phyloP scores from a whole-genome alignment of 2,888 invertebrate species.

The Malthinus seriepunctatus region DNA sequence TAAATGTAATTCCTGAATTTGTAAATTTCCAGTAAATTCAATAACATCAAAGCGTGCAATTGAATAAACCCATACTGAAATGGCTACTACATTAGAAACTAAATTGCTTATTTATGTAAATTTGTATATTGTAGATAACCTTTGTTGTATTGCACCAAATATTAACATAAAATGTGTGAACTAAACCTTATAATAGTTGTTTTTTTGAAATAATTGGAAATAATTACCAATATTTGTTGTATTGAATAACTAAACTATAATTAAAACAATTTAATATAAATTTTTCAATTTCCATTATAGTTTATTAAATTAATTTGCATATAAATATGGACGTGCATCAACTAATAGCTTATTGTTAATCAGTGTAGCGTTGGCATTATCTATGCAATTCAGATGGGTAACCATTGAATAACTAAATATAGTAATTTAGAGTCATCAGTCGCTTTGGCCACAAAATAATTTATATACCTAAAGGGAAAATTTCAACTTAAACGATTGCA shows the following conservation, averaged over 20 bases:
- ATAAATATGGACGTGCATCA: conserved; percentile 16
- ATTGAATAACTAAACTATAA: too few species aligned
- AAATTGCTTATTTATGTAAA: conserved; percentile 28
- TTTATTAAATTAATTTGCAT: conserved; percentile 35
- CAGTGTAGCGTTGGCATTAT: conserved; percentile 39
- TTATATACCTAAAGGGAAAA: background rate
- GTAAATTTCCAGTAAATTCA: background rate
- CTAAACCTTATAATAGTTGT: background rate
- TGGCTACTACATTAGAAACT: conserved; percentile 18
- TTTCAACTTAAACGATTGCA: too few species aligned
- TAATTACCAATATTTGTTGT: too few species aligned
- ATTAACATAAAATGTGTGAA: conserved; percentile 1
- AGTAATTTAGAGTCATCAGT: conserved; percentile 14
- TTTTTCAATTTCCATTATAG: background rate
- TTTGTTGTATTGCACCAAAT: conserved; percentile 11
- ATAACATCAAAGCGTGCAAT: conserved; percentile 16
- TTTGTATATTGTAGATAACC: conserved; percentile 19
- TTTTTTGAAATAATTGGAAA: background rate
- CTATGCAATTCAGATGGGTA: conserved; percentile 22
- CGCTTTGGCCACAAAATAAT: conserved; percentile 3
- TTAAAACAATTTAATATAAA: background rate
- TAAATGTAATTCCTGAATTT: conserved; percentile 6
- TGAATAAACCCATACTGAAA: conserved; percentile 17
- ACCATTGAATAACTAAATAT: conserved; percentile 17
- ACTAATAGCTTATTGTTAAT: conserved; percentile 33